Evolutionary conservation across 2,888 invertebrate species (phyloP).

Genomic region (Aradus depressus): DNA sequence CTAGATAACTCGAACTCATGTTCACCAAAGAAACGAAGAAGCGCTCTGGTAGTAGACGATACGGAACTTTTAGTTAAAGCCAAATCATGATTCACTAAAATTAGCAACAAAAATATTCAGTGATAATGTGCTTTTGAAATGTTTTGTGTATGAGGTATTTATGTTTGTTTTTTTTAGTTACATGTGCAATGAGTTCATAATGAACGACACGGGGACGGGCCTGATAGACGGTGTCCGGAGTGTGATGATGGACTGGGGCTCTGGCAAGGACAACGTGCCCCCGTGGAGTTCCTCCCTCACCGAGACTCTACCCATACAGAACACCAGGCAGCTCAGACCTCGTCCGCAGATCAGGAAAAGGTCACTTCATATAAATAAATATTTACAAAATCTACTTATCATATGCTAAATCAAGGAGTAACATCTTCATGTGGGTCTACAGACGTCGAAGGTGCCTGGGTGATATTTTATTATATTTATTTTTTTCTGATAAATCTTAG

Average conservation of each 20-base stretch:
- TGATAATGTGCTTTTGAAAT: background rate
- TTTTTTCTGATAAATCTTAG: no score
- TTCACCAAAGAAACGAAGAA: no score
- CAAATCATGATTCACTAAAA: no score
- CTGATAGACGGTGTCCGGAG: slow-evolving; percentile 47
- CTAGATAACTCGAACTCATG: no score
- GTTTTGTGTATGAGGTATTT: background rate
- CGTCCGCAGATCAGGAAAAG: slow-evolving; percentile 50
- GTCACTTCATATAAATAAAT: slow-evolving; percentile 29
- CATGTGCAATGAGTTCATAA: slow-evolving; percentile 63
- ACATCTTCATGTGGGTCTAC: no score
- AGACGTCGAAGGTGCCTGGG: no score
- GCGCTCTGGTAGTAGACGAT: no score
- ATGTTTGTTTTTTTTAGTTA: slow-evolving; percentile 26
- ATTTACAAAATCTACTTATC: background rate
- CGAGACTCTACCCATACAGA: slow-evolving; percentile 6
- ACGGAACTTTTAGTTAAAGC: no score
- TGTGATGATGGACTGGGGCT: slow-evolving; percentile 8
- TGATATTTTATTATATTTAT: no score
- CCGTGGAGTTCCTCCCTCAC: slow-evolving; percentile 14
- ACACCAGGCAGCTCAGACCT: slow-evolving; percentile 39
- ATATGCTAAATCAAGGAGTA: no score
- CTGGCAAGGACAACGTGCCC: slow-evolving; percentile 5
- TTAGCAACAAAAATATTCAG: no score
- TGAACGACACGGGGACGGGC: slow-evolving; percentile 52